Evolutionary conservation across 2,888 invertebrate genomes (phyloP).

Genomic region (Halictus quadricinctus): DNA sequence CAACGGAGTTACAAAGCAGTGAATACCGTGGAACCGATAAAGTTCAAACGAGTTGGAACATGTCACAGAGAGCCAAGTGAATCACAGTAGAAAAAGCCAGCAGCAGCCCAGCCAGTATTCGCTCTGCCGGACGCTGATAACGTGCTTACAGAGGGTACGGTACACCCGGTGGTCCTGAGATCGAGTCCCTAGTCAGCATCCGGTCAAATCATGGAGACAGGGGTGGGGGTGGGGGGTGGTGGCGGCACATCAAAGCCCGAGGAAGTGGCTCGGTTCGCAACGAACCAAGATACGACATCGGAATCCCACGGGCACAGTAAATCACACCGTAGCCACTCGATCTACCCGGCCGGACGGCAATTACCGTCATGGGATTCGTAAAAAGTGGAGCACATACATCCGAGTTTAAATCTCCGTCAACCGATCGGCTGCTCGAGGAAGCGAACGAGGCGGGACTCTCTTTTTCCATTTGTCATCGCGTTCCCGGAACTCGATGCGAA

Average conservation of each 20-base stretch:
- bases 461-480: constrained; percentile 29
- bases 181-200: constrained; percentile 3
- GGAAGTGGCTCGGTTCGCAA: constrained; percentile 17
- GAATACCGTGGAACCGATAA: not conserved
- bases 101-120: not conserved
- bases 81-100: not conserved
- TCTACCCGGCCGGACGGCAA: constrained; percentile 48
- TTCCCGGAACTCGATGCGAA: not conserved
- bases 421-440: constrained; percentile 27
- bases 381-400: constrained; percentile 48
- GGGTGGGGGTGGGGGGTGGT: not conserved
- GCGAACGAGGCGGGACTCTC: not conserved
- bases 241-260: not conserved
- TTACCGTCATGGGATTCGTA: constrained; percentile 58
- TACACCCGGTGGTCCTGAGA: not conserved
- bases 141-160: not conserved
- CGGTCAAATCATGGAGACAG: not conserved
- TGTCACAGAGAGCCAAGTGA: not conserved
- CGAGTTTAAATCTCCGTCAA: constrained; percentile 55
- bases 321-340: constrained; percentile 57
- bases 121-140: not conserved
- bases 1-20: not conserved
- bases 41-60: not conserved
- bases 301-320: constrained; percentile 57
- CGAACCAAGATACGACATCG: constrained; percentile 41